Conservation (phyloP, 2,888 invertebrate genomes). For the Lumbricus terrestris region DNA sequence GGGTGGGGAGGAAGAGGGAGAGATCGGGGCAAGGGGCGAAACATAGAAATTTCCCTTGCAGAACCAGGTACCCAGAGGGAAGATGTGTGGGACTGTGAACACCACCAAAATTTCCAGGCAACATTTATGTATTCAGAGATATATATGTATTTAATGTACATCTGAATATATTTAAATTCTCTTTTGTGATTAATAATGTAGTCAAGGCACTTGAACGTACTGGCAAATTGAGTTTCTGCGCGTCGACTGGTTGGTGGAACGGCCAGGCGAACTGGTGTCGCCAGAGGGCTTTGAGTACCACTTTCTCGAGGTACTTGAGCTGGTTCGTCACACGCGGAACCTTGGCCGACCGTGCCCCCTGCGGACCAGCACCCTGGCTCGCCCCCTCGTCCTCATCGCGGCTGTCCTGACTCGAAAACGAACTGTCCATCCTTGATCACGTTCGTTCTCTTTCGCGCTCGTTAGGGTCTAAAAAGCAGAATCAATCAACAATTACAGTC, state of each 20-base stretch:
- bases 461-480: not conserved
- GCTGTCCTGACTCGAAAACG: conserved; percentile 14
- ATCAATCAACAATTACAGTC: not conserved
- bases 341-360: conserved; percentile 8
- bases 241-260: conserved; percentile 95
- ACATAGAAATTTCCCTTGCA: too few species aligned
- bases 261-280: conserved; percentile 99
- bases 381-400: not conserved
- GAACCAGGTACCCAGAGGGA: too few species aligned
- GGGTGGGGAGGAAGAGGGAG: too few species aligned
- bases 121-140: too few species aligned
- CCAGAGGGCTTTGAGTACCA: conserved; percentile 92
- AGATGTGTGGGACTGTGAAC: too few species aligned
- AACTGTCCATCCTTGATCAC: conserved; percentile 19
- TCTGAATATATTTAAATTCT: too few species aligned
- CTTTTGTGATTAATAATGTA: not conserved
- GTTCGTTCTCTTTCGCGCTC: not conserved
- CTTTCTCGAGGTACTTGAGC: conserved; percentile 85
- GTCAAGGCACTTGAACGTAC: conserved; percentile 62
- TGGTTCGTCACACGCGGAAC: conserved; percentile 74
- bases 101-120: too few species aligned
- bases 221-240: conserved; percentile 88
- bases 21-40: too few species aligned
- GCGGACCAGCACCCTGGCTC: not conserved
- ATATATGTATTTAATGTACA: too few species aligned